phyloP scores from a whole-genome alignment of 2,797 vertebrate species.

The Saxicola maurus region DNA sequence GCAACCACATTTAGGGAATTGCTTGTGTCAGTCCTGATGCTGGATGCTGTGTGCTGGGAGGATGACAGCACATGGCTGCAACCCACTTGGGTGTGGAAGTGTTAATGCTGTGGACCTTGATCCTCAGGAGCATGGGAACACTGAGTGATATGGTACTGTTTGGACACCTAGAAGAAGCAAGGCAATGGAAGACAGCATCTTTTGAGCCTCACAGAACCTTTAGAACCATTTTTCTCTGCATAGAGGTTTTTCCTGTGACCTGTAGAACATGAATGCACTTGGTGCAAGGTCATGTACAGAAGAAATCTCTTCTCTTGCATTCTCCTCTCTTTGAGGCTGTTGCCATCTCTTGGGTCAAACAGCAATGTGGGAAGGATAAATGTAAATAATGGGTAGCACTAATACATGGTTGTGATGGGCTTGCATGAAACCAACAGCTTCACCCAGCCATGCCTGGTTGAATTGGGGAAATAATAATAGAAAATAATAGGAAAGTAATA shows the following conservation, averaged over 20 bases:
- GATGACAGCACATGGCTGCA: neutral
- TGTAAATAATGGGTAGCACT: neutral
- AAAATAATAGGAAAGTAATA: neutral
- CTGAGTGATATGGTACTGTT: fast-evolving
- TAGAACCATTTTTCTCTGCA: neutral
- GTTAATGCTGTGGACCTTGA: neutral
- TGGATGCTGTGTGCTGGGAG: neutral
- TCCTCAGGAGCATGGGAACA: neutral
- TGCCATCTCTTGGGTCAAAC: neutral
- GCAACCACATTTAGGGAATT: neutral
- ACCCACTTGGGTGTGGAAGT: neutral
- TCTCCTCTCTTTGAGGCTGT: neutral
- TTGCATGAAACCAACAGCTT: neutral
- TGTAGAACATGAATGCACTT: neutral
- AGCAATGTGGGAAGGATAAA: neutral
- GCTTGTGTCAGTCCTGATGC: neutral
- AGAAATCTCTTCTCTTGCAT: neutral
- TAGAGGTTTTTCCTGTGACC: neutral
- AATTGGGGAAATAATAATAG: neutral
- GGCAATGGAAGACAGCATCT: neutral
- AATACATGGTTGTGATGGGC: neutral
- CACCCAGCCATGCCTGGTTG: neutral
- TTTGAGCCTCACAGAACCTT: neutral
- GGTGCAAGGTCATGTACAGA: neutral
- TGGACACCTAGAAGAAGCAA: neutral